Evolutionary conservation across 2,888 invertebrate species (phyloP).

Genomic region (Saturnia japonica): DNA sequence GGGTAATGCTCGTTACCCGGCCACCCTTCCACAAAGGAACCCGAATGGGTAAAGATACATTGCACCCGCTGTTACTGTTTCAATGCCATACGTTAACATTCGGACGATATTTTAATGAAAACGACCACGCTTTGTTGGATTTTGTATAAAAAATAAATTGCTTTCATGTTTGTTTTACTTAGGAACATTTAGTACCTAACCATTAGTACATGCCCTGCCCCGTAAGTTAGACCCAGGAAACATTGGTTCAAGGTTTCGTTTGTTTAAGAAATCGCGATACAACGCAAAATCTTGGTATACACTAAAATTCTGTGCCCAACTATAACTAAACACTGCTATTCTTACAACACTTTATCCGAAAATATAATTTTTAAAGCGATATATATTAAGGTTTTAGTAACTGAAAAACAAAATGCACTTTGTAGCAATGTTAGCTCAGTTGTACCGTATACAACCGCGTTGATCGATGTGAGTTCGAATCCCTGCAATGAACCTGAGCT

Average conservation of each 20-base stretch:
- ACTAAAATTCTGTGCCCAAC: too few species aligned
- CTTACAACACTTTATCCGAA: too few species aligned
- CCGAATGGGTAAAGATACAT: constrained; percentile 74
- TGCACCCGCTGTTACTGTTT: constrained; percentile 68
- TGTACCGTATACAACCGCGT: too few species aligned
- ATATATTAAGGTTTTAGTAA: too few species aligned
- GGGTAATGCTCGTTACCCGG: constrained; percentile 72
- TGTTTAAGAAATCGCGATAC: not conserved
- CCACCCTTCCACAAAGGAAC: constrained; percentile 72
- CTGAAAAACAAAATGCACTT: too few species aligned
- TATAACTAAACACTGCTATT: too few species aligned
- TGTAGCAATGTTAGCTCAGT: too few species aligned
- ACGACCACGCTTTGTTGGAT: constrained; percentile 45
- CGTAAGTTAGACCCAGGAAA: not conserved
- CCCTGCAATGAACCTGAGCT: too few species aligned
- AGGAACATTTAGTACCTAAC: not conserved
- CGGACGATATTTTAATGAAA: constrained; percentile 61
- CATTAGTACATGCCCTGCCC: not conserved
- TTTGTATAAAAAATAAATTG: constrained; percentile 30
- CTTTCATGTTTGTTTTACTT: constrained; percentile 27
- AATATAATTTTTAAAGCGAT: too few species aligned
- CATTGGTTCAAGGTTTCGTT: not conserved
- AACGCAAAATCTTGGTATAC: not conserved
- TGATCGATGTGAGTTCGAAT: too few species aligned
- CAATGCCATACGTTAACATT: constrained; percentile 54